Conservation (phyloP, 1,140 invertebrate genomes). For the Probaryconus sp. region DNA sequence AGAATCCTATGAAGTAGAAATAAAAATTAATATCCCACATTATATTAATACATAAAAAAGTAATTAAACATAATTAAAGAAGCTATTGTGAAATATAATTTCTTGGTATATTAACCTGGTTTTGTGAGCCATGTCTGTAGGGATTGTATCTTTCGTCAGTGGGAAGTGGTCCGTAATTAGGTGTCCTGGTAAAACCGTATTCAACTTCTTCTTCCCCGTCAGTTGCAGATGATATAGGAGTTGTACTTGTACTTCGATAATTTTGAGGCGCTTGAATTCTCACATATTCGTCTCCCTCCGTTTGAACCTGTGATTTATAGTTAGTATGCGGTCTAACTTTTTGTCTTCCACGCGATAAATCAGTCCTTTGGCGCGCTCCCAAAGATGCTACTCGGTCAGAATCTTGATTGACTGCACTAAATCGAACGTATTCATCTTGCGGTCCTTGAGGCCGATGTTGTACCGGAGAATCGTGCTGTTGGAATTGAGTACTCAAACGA, state of each 20-base stretch:
- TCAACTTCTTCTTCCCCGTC: conserved; percentile 62
- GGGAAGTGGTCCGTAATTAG: conserved; percentile 65
- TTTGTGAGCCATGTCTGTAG: conserved; percentile 27
- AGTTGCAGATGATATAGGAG: conserved; percentile 21
- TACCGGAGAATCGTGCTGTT: conserved; percentile 68
- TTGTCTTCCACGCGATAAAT: conserved; percentile 48
- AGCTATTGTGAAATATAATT: background rate
- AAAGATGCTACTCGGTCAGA: conserved; percentile 22
- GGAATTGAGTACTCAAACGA: conserved; percentile 61
- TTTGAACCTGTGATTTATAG: conserved; percentile 66
- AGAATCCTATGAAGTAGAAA: no score
- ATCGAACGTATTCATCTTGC: conserved; percentile 75
- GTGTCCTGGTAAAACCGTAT: conserved; percentile 72
- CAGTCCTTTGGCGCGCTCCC: conserved; percentile 19
- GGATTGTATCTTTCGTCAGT: conserved; percentile 58
- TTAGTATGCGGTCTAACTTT: conserved; percentile 58
- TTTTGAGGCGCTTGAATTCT: conserved; percentile 66
- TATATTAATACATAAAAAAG: conserved; percentile 12
- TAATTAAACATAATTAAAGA: background rate
- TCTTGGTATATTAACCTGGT: conserved; percentile 58
- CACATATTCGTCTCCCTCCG: conserved; percentile 72
- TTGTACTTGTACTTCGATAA: conserved; percentile 45
- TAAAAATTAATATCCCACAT: background rate
- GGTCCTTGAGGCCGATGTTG: conserved; percentile 69
- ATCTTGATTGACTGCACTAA: conserved; percentile 73